Percentiles rank a stretch among this genome's conserved stretches.
phyloP scores from a whole-genome alignment of 2,888 invertebrate genomes.

The Drosophila helvetica region DNA sequence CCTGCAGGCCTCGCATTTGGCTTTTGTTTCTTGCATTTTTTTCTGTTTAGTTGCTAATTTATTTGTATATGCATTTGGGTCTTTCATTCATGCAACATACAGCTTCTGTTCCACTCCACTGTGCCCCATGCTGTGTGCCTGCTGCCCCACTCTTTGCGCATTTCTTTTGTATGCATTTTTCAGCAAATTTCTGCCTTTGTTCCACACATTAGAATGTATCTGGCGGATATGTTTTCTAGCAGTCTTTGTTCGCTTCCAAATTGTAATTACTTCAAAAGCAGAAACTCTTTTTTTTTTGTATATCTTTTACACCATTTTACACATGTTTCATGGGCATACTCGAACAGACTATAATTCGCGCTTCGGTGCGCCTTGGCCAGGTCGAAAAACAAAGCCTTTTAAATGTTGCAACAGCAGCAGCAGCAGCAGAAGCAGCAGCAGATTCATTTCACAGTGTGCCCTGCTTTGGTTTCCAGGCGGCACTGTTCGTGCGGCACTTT shows the following conservation, averaged over 20 bases:
- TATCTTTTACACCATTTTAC: constrained; percentile 56
- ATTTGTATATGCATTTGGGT: constrained; percentile 73
- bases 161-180: constrained; percentile 56
- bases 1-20: constrained; percentile 24
- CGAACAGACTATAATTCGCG: constrained; percentile 63
- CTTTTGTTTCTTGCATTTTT: constrained; percentile 46
- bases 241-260: constrained; percentile 30
- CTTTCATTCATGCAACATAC: constrained; percentile 53
- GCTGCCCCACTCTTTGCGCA: constrained; percentile 23
- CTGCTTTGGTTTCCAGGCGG: constrained; percentile 26
- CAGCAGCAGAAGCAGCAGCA: constrained; percentile 31
- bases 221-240: constrained; percentile 23
- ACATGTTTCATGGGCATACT: constrained; percentile 59
- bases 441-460: constrained; percentile 34
- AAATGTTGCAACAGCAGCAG: constrained; percentile 35
- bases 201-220: constrained; percentile 34
- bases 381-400: constrained; percentile 42
- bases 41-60: constrained; percentile 75
- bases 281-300: constrained; percentile 24
- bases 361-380: constrained; percentile 53
- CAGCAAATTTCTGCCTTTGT: constrained; percentile 31
- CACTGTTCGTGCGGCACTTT: constrained; percentile 47
- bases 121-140: background rate
- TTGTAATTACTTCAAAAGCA: constrained; percentile 71
- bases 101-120: constrained; percentile 26